Conservation (phyloP, 2,797 vertebrate genomes). For the Erithacus rubecula region DNA sequence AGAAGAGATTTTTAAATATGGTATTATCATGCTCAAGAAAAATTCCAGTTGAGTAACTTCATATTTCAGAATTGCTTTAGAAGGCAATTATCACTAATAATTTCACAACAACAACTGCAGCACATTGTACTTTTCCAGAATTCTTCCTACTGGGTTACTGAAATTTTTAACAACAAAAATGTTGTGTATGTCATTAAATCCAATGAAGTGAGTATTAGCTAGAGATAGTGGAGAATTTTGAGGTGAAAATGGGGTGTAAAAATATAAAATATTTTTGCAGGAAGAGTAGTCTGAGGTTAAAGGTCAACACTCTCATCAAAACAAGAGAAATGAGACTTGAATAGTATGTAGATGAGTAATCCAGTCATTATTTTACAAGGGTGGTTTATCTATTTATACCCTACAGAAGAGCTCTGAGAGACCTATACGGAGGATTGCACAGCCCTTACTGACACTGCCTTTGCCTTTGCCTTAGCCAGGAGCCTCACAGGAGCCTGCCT, state of each 20-base stretch:
- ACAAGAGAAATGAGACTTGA: background rate
- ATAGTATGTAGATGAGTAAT: background rate
- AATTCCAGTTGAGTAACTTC: background rate
- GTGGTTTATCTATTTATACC: background rate
- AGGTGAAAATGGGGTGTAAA: background rate
- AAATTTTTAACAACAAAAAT: background rate
- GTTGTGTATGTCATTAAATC: background rate
- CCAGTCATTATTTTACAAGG: background rate
- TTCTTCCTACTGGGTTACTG: background rate
- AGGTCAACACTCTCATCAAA: background rate
- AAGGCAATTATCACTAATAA: background rate
- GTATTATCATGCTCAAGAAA: background rate
- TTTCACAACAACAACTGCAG: background rate
- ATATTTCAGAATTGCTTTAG: background rate
- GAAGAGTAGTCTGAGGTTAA: background rate
- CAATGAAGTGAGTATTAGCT: background rate
- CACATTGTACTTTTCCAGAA: background rate
- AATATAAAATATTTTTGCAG: background rate
- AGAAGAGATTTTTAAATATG: background rate
- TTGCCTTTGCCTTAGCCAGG: background rate
- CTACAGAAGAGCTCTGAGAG: background rate
- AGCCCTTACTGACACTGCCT: background rate
- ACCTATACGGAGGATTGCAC: rapidly evolving
- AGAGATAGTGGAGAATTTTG: background rate
- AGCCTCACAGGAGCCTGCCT: background rate